phyloP scores from a whole-genome alignment of 2,888 invertebrate species.

The Drosophila fulvimacula region DNA sequence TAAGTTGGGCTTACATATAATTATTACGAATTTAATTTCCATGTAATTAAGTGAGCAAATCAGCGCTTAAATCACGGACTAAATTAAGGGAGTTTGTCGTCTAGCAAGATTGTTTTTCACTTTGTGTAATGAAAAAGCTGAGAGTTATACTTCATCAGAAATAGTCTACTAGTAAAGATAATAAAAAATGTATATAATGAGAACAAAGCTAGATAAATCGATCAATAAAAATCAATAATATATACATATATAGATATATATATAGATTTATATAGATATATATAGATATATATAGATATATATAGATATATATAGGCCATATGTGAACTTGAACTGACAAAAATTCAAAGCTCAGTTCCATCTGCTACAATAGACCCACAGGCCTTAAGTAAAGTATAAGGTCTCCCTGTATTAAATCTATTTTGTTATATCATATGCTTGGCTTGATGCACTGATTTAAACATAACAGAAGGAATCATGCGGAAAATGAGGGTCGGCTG shows the following conservation, averaged over 20 bases:
- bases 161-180: background rate
- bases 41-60: background rate
- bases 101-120: background rate
- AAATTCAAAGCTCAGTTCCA: background rate
- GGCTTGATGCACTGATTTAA: slow-evolving; percentile 35
- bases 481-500: slow-evolving; percentile 46
- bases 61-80: background rate
- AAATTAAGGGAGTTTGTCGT: background rate
- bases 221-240: too few species aligned
- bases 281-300: too few species aligned
- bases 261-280: too few species aligned
- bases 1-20: background rate
- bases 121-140: too few species aligned
- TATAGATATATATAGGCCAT: too few species aligned
- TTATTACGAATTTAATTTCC: background rate
- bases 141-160: background rate
- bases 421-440: slow-evolving; percentile 28
- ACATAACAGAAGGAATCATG: slow-evolving; percentile 35
- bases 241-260: too few species aligned
- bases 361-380: background rate
- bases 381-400: background rate
- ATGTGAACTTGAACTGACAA: background rate
- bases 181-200: too few species aligned
- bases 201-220: too few species aligned
- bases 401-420: slow-evolving; percentile 4